These are phyloP conservation scores for Catharus ustulatus DNA, from an alignment of 2,797 vertebrate genomes.

Conservation along the genomic window DNA sequence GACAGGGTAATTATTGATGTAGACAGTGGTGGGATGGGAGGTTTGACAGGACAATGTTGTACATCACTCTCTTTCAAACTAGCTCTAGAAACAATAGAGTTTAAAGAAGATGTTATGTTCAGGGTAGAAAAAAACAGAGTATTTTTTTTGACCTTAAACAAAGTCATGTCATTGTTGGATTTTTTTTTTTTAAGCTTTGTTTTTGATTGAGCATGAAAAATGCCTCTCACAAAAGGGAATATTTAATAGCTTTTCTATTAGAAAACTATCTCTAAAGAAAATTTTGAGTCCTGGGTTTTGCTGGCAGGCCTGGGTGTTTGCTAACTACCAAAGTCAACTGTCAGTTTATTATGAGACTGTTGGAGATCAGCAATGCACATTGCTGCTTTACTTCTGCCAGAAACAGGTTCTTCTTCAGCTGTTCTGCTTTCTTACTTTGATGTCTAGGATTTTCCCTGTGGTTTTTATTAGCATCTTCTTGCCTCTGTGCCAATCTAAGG, in stretches of 20 bases:
- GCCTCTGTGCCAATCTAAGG: neutral
- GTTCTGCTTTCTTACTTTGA: neutral
- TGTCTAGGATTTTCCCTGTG: neutral
- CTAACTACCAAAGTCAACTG: neutral
- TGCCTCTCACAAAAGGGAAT: neutral
- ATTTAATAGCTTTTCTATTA: neutral
- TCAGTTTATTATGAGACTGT: neutral
- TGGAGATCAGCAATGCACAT: neutral
- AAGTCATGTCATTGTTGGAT: neutral
- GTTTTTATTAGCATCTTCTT: neutral
- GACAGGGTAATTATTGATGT: slow-evolving; percentile 15
- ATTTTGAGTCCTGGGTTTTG: neutral
- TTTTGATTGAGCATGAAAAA: neutral
- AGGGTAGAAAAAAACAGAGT: neutral
- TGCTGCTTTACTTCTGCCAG: neutral
- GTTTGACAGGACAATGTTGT: neutral
- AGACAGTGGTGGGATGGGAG: neutral
- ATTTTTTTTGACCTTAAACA: slow-evolving; percentile 2
- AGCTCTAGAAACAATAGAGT: neutral
- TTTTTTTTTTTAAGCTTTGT: neutral
- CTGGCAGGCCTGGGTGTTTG: neutral
- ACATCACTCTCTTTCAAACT: slow-evolving; percentile 1
- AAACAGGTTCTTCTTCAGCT: neutral
- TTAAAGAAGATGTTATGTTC: neutral
- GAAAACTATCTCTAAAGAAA: neutral